Evolutionary conservation across 2,797 vertebrate genomes (phyloP).

Genomic region (Poecilia wingei): DNA sequence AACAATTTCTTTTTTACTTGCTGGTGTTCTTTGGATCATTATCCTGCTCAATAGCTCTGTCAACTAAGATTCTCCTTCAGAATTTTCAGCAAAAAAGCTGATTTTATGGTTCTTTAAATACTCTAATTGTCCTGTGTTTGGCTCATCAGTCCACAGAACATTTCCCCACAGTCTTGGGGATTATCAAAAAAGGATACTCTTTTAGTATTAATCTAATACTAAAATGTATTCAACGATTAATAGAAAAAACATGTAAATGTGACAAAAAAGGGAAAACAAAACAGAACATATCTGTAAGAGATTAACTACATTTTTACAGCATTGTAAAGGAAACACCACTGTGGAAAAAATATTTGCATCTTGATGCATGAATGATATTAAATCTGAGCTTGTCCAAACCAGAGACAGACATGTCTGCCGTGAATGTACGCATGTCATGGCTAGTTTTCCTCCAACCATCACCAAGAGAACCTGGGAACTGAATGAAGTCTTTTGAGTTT

Average conservation of each 20-base stretch:
- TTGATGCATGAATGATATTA: conserved; percentile 17
- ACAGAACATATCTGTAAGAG: background rate
- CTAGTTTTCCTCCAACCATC: conserved; percentile 67
- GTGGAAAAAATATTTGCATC: background rate
- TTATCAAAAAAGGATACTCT: background rate
- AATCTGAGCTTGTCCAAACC: conserved; percentile 27
- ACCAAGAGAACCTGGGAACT: conserved; percentile 65
- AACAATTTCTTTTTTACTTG: background rate
- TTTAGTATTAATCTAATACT: background rate
- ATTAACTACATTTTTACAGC: background rate
- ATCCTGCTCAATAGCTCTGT: background rate
- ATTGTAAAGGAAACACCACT: background rate
- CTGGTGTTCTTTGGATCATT: background rate
- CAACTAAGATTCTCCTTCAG: background rate
- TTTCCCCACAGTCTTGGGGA: background rate
- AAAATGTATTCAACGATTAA: background rate
- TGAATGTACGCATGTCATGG: conserved; percentile 69
- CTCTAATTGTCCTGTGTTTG: background rate
- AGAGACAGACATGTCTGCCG: conserved; percentile 53
- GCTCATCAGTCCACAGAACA: background rate
- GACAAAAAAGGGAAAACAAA: background rate
- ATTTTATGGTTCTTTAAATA: background rate
- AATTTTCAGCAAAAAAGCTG: background rate
- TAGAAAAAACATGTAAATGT: background rate
- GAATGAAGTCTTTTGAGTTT: conserved; percentile 78